Conservation (phyloP, 1,140 invertebrate genomes). For the Choristoneura fumiferana region DNA sequence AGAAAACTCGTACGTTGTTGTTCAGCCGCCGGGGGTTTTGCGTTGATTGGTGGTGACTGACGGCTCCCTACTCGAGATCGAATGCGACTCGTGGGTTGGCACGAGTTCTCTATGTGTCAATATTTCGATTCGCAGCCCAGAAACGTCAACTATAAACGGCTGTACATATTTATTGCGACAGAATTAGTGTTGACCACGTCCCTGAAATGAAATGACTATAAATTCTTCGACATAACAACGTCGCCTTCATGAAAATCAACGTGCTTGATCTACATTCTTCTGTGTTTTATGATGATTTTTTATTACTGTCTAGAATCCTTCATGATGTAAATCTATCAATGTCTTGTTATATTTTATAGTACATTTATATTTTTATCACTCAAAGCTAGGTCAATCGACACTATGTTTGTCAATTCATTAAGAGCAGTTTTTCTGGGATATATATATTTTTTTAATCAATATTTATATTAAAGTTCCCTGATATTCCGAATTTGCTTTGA, state of each 20-base stretch:
- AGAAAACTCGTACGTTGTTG: too few relatives aligned
- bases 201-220: constrained; percentile 42
- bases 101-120: constrained; percentile 55
- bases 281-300: constrained; percentile 9
- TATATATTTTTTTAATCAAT: background rate
- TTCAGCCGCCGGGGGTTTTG: too few relatives aligned
- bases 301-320: background rate
- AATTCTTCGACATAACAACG: constrained; percentile 29
- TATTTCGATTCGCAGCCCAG: constrained; percentile 70
- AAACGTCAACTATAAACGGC: constrained; percentile 63
- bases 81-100: constrained; percentile 50
- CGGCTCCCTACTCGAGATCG: constrained; percentile 11
- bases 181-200: constrained; percentile 57
- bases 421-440: background rate
- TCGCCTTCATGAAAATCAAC: background rate
- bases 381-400: background rate
- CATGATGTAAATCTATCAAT: background rate
- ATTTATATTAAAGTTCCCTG: too few relatives aligned
- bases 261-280: constrained; percentile 14
- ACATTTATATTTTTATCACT: constrained; percentile 7
- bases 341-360: constrained; percentile 13
- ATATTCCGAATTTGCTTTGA: too few relatives aligned
- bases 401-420: background rate
- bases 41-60: background rate
- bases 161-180: constrained; percentile 59